phyloP scores from a whole-genome alignment of 2,888 invertebrate genomes.

The Acrobasis consociella region DNA sequence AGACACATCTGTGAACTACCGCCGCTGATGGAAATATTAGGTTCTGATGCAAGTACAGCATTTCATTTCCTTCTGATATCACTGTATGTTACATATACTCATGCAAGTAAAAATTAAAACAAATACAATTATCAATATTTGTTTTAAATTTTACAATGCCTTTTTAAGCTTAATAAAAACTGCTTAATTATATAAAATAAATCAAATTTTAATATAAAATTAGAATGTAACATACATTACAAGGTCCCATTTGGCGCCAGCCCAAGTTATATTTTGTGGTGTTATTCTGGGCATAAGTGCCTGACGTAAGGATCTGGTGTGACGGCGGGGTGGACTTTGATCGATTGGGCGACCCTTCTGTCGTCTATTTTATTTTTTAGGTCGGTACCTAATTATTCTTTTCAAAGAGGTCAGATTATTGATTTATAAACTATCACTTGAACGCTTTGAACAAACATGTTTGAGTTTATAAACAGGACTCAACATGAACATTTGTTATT shows the following conservation, averaged over 20 bases:
- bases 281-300: not conserved
- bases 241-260: not conserved
- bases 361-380: not conserved
- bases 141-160: no score
- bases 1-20: conserved; percentile 17
- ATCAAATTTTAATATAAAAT: no score
- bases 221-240: not conserved
- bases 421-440: no score
- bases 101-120: no score
- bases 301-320: not conserved
- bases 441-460: no score
- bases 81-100: no score
- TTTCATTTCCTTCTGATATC: not conserved
- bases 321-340: not conserved
- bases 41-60: not conserved
- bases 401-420: no score
- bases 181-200: no score
- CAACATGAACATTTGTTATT: no score
- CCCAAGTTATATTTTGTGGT: not conserved
- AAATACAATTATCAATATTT: no score
- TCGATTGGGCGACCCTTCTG: not conserved
- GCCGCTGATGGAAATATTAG: conserved; percentile 11
- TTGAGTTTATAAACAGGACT: no score
- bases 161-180: no score
- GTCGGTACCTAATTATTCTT: not conserved